Conservation (phyloP, 2,888 invertebrate species). For the Polietes domitor region DNA sequence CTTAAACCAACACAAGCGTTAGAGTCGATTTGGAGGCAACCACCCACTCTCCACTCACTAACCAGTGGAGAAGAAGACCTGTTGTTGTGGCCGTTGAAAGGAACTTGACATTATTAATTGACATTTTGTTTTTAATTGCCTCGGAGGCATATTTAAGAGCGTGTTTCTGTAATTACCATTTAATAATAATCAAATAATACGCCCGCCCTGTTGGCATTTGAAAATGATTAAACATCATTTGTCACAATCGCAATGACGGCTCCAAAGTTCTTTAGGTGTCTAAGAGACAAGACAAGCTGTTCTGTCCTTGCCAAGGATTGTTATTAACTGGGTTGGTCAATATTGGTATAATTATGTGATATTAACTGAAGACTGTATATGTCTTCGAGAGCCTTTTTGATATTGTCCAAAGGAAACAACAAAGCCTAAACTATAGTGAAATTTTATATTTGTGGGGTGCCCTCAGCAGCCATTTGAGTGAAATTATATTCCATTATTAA, state of each 20-base stretch:
- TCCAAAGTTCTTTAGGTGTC: background rate
- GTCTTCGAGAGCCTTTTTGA: background rate
- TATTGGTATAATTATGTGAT: background rate
- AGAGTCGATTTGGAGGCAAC: too few species aligned
- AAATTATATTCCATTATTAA: too few species aligned
- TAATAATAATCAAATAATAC: slow-evolving; percentile 34
- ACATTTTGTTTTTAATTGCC: slow-evolving; percentile 30
- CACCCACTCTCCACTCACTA: too few species aligned
- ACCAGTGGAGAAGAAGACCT: too few species aligned
- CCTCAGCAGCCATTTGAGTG: too few species aligned
- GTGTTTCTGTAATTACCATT: slow-evolving; percentile 17
- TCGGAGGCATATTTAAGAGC: slow-evolving; percentile 1
- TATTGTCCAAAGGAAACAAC: background rate
- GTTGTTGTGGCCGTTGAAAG: slow-evolving; percentile 9
- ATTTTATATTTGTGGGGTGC: too few species aligned
- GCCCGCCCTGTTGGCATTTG: slow-evolving; percentile 37
- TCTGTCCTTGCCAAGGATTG: background rate
- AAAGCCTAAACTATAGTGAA: background rate
- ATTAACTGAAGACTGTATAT: background rate
- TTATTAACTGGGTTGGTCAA: background rate
- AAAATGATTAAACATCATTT: slow-evolving; percentile 9
- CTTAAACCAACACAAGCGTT: background rate
- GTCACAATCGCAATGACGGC: background rate
- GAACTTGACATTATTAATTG: slow-evolving; percentile 36
- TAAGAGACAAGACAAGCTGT: background rate